Percentiles rank a stretch among this genome's conserved stretches.
Evolutionary conservation across 2,888 invertebrate species (phyloP).

Genomic region (Eudemis profundana): DNA sequence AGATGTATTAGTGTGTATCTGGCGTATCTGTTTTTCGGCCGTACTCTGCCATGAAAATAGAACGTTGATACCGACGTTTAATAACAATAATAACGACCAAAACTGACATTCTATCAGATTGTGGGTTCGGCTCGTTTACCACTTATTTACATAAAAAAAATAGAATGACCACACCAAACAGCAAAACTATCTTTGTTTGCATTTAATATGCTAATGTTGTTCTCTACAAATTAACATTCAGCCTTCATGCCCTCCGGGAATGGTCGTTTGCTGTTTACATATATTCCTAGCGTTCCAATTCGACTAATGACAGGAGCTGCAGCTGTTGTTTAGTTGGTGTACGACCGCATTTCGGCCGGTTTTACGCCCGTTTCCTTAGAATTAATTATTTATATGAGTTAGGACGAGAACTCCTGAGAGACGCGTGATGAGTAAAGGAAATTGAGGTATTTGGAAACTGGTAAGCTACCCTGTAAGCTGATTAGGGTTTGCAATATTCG

Average conservation of each 20-base stretch:
- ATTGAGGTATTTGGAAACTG: background rate
- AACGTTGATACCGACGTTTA: too few species aligned
- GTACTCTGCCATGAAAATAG: too few species aligned
- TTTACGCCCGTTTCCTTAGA: constrained; percentile 3
- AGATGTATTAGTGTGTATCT: too few species aligned
- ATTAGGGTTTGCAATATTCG: too few species aligned
- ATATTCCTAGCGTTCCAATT: constrained; percentile 16
- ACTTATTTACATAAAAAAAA: too few species aligned
- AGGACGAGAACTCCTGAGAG: background rate
- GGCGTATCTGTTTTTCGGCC: too few species aligned
- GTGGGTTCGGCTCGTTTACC: too few species aligned
- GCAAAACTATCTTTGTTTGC: constrained; percentile 35
- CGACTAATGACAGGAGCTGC: constrained; percentile 34
- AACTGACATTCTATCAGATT: too few species aligned
- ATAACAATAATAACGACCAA: too few species aligned
- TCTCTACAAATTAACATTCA: constrained; percentile 37
- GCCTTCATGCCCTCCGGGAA: constrained; percentile 29
- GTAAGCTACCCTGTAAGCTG: background rate
- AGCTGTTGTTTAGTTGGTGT: constrained; percentile 38
- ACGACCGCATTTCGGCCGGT: background rate
- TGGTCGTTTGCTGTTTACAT: constrained; percentile 35
- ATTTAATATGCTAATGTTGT: constrained; percentile 37
- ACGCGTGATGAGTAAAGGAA: background rate
- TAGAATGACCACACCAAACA: background rate
- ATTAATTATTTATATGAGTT: background rate